phyloP scores from a whole-genome alignment of 2,113 vertebrate genomes.

The Azemiops feae region DNA sequence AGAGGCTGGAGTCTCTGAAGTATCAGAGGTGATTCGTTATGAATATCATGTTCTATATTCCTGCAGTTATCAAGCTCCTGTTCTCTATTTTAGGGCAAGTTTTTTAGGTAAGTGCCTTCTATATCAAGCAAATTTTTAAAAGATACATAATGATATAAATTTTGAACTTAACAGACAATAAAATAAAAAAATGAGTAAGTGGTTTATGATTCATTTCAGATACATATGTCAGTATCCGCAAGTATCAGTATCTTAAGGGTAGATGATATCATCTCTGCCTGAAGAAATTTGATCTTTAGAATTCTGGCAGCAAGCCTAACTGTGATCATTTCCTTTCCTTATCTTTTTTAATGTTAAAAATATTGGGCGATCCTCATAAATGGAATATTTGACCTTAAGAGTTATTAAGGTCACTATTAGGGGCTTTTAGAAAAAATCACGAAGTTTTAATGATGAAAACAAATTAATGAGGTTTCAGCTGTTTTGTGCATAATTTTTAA shows the following conservation, averaged over 20 bases:
- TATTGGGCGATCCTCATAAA: conserved; percentile 40
- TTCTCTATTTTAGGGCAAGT: conserved; percentile 89
- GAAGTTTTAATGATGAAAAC: conserved; percentile 31
- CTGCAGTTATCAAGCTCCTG: conserved; percentile 85
- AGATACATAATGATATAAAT: background rate
- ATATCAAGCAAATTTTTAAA: conserved; percentile 22
- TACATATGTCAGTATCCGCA: conserved; percentile 40
- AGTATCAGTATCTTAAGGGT: conserved; percentile 50
- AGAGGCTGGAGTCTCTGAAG: conserved; percentile 18
- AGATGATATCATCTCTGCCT: conserved; percentile 70
- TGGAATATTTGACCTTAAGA: background rate
- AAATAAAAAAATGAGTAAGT: conserved; percentile 48
- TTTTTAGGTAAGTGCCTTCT: conserved; percentile 77
- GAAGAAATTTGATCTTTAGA: conserved; percentile 66
- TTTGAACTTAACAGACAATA: conserved; percentile 23
- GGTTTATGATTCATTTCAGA: conserved; percentile 55
- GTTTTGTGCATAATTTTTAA: conserved; percentile 27
- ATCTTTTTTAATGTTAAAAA: conserved; percentile 54
- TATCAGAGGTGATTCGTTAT: conserved; percentile 74
- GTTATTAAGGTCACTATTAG: conserved; percentile 9
- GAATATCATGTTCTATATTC: conserved; percentile 93
- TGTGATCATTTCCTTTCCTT: conserved; percentile 62
- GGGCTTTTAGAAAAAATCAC: conserved; percentile 28
- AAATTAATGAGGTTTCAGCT: background rate
- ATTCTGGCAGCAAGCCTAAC: conserved; percentile 70